Conservation (phyloP, 1,140 invertebrate genomes). For the Araneus ventricosus region DNA sequence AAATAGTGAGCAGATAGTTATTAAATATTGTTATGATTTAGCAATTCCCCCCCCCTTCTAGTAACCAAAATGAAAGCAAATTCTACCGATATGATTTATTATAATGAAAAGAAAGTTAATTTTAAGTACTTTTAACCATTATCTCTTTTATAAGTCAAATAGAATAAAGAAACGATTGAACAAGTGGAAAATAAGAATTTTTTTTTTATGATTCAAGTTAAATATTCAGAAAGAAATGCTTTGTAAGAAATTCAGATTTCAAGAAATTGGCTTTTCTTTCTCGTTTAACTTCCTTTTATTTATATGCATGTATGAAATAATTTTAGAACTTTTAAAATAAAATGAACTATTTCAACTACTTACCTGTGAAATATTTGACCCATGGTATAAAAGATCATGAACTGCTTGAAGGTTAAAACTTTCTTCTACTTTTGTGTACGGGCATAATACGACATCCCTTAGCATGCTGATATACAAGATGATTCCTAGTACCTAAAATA, state of each 20-base stretch:
- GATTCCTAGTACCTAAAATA: slow-evolving; percentile 12
- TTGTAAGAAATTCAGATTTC: too few relatives aligned
- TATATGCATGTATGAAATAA: too few relatives aligned
- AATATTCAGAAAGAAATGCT: too few relatives aligned
- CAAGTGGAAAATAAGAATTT: too few relatives aligned
- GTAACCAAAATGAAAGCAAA: neutral
- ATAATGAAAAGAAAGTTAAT: neutral
- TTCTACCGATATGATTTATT: neutral
- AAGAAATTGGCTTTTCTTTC: too few relatives aligned
- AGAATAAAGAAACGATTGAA: too few relatives aligned
- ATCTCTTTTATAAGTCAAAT: too few relatives aligned
- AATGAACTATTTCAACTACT: neutral
- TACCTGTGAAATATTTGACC: slow-evolving; percentile 79
- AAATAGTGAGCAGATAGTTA: slow-evolving; percentile 76
- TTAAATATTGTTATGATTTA: neutral
- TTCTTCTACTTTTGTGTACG: slow-evolving; percentile 99
- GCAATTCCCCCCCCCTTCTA: neutral
- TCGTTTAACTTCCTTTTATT: too few relatives aligned
- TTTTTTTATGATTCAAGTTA: too few relatives aligned
- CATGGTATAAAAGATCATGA: slow-evolving; percentile 96
- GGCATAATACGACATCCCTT: slow-evolving; percentile 90
- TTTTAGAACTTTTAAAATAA: too few relatives aligned
- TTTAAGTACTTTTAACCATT: neutral
- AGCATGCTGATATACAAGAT: slow-evolving; percentile 42
- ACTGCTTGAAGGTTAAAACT: slow-evolving; percentile 99